Base-by-base conservation (phyloP, 2,113 vertebrate species). In the Serilophus lunatus region DNA sequence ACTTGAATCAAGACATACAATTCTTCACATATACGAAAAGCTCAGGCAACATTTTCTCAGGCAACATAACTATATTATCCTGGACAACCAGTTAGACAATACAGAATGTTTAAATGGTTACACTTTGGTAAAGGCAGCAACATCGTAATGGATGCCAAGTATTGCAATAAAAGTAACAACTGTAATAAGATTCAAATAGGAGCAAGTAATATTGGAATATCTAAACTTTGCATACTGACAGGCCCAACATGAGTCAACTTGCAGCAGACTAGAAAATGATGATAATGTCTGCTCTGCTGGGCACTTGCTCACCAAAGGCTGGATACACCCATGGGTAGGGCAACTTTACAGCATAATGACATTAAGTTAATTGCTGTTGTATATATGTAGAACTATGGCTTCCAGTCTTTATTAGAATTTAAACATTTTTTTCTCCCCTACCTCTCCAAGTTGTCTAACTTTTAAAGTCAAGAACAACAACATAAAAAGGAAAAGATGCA, bases 301-400 rank as follows among this genome's bases (percentile, higher is more conserved):
- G 82, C 57, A 50, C 82, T 69, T 57, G 78, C 71, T 92, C 75
- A 86, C 79, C 7, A 2, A 65, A 65, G 47, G 59, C 68, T 92
- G 64, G 64, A 92, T 83, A 94, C 94, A 74, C 94, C 92, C 94
- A 94, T 63, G 80, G 90, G 96, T 28, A 92, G 90, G 90, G 95
- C 86, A 92, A 88, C 45, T 93, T 90, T 36, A 90, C 20, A 92
- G 68, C 24, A 88, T 86, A 94, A 86, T 74, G 50, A 88, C 63
- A 92, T 63, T 28, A 57, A 91, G 78, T 88, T 95, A 92, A 92
- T 94, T 63, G 81, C 57, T 82, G 53, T 2, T 78, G 31, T 29
- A 77, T 66, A 64, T 47, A 63, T 15, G 20, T 4, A 92, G 82
- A 93, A 36, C 82, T 63, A 88, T 35, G 64, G 76, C 71, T 94